Evolutionary conservation across 2,113 vertebrate species (phyloP).

Genomic region (Strix aluco): DNA sequence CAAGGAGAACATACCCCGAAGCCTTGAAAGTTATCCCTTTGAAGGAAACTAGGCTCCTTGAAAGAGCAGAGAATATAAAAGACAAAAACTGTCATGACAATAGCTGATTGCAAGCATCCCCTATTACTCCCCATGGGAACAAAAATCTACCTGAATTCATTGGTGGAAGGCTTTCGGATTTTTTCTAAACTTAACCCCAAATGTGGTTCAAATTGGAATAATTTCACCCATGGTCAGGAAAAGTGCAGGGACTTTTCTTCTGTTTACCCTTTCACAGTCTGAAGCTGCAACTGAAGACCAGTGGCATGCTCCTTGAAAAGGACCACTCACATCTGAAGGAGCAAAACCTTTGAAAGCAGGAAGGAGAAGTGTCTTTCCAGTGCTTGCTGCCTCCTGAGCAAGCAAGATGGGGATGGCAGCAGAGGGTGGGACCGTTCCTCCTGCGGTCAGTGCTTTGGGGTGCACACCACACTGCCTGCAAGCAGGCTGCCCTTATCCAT

Average conservation of each 20-base stretch:
- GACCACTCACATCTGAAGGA: background rate
- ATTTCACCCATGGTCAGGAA: background rate
- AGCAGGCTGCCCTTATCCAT: background rate
- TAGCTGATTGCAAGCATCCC: background rate
- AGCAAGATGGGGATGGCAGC: background rate
- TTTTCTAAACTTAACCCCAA: background rate
- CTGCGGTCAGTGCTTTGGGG: background rate
- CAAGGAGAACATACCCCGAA: background rate
- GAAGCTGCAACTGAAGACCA: background rate
- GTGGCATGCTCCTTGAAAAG: background rate
- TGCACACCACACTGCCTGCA: rapidly evolving
- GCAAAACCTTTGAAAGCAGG: background rate
- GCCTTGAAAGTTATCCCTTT: background rate
- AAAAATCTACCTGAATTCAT: background rate
- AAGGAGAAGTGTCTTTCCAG: background rate
- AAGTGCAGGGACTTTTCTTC: background rate
- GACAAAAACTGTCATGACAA: background rate
- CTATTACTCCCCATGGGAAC: rapidly evolving
- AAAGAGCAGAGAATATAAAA: background rate
- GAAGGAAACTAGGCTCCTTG: background rate
- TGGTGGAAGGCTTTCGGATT: background rate
- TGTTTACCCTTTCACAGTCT: background rate
- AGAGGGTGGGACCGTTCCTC: rapidly evolving
- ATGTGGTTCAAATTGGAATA: background rate
- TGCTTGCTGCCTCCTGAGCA: rapidly evolving